Base-by-base conservation (phyloP, 92 coral and sea anemone genomes). In the Epizoanthus stellaris region DNA sequence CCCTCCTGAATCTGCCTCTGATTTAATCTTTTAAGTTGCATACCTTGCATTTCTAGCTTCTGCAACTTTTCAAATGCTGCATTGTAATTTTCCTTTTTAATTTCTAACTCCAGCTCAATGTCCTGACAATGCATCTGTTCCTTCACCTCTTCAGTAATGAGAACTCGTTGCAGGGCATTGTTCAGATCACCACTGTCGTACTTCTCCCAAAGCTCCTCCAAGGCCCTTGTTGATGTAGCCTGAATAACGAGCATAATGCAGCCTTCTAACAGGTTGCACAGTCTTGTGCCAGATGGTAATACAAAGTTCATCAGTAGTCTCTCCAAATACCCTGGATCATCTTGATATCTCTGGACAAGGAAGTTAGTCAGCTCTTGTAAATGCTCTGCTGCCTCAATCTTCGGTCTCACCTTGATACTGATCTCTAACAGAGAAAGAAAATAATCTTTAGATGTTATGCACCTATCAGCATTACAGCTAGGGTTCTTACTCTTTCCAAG, bases 181-280 rank as follows among this genome's bases (percentile, higher is more conserved):
- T 75, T 75, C 5, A 75, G 52, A 23, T 75, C 17, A 13, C 66
- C 80, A 57, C 58, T 30, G 5, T 75, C 67, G 23, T 75, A 75
- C 66, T 57, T 75, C 14, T 57, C 43, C 80, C 80, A 75, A 12
- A 75, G 66, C 10, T 75, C 47, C 49, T 75, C 67, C 66, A 75
- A 56, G n/a, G 80, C 45, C 4, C 17, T n/a, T 6, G 53, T 57
- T 75, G 67, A 56, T 16, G 80, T 54, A 23, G 80, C 80, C 66
- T 75, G 80, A 52, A 75, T 56, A 25, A 75, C 53, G 9, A 75
- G 66, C 49, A 5, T 1, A 56, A 75, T 16, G 14, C 80, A 54
- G 45, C 80, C 80, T 75, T 34, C 67, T 2, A 25, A 56, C 15
- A 75, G n/a, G 4, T 56, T 56, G 10, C 6, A 5, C 30, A 75